These are phyloP conservation scores for Goniozus legneri DNA, from an alignment of 1,140 invertebrate species.

Conservation along the genomic window DNA sequence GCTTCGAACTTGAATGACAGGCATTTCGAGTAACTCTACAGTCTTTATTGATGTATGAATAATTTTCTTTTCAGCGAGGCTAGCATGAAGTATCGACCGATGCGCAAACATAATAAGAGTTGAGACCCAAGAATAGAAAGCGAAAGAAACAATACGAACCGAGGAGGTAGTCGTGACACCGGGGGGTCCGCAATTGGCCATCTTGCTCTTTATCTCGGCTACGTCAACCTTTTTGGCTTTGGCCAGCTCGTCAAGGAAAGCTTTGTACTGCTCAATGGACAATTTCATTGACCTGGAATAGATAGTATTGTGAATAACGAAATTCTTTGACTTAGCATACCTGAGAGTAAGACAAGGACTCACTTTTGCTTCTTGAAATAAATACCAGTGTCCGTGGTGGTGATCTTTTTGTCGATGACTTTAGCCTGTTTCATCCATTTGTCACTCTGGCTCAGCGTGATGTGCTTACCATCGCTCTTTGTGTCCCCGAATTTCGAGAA, in stretches of 20 bases:
- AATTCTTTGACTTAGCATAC: not conserved
- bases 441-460: conserved; percentile 85
- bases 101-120: no score
- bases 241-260: conserved; percentile 77
- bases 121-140: no score
- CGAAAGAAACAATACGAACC: no score
- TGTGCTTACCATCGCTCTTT: conserved; percentile 80
- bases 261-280: conserved; percentile 71
- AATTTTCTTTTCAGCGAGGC: no score
- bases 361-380: conserved; percentile 86
- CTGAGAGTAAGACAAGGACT: conserved; percentile 16
- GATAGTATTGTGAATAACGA: conserved; percentile 1
- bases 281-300: conserved; percentile 61
- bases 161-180: conserved; percentile 54
- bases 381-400: conserved; percentile 86
- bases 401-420: conserved; percentile 86
- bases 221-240: conserved; percentile 76
- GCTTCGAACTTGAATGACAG: no score
- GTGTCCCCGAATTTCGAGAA: conserved; percentile 87
- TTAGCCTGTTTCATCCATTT: conserved; percentile 95
- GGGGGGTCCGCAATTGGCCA: conserved; percentile 73
- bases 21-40: no score
- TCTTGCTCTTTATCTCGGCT: conserved; percentile 72
- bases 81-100: no score
- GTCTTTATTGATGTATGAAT: no score